Evolutionary conservation across 2,797 vertebrate genomes (phyloP).

Genomic region (Megaceryle alcyon): DNA sequence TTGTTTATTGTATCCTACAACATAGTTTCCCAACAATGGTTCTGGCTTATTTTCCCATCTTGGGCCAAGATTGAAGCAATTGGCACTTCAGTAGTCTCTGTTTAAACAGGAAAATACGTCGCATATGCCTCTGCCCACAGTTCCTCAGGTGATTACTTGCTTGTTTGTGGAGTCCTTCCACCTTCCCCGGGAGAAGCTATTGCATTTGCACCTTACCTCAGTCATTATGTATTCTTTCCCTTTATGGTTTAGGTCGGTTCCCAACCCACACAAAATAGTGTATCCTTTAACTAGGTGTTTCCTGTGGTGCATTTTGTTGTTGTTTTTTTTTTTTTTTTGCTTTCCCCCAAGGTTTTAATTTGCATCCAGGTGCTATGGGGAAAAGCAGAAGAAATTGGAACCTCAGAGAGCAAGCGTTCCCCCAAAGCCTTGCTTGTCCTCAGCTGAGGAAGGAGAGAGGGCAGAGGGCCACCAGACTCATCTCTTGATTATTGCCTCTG

Average conservation of each 20-base stretch:
- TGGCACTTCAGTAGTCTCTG: background rate
- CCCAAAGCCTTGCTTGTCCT: rapidly evolving
- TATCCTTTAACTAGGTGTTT: background rate
- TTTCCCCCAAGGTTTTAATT: background rate
- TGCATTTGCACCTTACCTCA: too few species aligned
- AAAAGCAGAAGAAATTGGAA: background rate
- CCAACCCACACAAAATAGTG: background rate
- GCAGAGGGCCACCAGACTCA: too few species aligned
- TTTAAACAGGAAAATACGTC: background rate
- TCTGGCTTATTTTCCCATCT: background rate
- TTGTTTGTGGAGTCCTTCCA: background rate
- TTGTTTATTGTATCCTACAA: background rate
- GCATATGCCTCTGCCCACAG: background rate
- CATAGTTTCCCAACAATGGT: background rate
- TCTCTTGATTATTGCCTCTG: rapidly evolving
- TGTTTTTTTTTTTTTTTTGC: background rate
- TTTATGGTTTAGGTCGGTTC: background rate
- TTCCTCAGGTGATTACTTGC: too few species aligned
- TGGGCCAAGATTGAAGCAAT: background rate
- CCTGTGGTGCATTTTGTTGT: background rate
- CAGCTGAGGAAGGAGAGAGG: background rate
- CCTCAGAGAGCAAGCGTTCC: background rate
- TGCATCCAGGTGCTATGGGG: background rate
- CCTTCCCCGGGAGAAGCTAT: background rate
- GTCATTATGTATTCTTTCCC: background rate